Conservation (phyloP, 2,797 vertebrate genomes). For the Macropus fuliginosus region DNA sequence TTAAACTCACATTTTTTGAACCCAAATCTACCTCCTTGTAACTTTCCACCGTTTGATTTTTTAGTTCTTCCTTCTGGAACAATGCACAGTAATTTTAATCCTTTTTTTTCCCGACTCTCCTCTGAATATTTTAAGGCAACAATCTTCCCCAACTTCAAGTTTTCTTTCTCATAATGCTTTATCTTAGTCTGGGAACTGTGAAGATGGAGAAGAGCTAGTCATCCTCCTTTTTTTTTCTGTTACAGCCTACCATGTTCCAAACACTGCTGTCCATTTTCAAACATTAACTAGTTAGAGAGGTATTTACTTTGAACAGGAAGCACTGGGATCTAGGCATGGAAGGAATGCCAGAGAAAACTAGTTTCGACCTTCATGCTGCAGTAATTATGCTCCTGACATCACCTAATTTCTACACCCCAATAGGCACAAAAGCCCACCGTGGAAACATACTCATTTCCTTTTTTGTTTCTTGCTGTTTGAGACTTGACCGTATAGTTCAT, state of each 20-base stretch:
- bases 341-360: not conserved
- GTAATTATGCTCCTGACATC: not conserved
- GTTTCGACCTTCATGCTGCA: not conserved
- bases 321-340: not conserved
- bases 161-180: not conserved
- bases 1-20: not conserved
- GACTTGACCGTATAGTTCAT: not conserved
- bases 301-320: not conserved
- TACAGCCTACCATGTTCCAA: not conserved
- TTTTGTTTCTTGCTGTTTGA: not conserved
- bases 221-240: not conserved
- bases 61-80: not conserved
- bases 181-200: not conserved
- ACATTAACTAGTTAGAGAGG: not conserved
- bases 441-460: not conserved
- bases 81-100: not conserved
- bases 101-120: not conserved
- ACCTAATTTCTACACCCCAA: not conserved
- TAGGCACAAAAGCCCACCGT: not conserved
- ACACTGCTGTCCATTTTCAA: not conserved
- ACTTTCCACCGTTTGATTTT: not conserved
- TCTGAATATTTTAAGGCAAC: not conserved
- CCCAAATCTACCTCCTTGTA: not conserved
- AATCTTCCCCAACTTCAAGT: not conserved
- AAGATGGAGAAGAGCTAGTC: not conserved